phyloP scores from a whole-genome alignment of 2,113 vertebrate species.

The Chitala chitala region DNA sequence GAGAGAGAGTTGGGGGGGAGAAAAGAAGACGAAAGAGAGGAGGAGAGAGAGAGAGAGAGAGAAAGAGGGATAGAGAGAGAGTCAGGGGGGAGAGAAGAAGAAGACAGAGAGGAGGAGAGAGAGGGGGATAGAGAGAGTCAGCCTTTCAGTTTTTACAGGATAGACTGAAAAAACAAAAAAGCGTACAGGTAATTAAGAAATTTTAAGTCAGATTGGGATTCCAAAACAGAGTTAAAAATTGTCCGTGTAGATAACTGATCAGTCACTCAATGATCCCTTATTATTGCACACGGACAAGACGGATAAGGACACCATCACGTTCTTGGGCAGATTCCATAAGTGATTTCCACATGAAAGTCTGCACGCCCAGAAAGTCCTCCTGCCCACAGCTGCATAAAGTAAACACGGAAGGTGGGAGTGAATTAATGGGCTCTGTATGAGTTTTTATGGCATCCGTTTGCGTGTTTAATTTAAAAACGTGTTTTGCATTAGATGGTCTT shows the following conservation, averaged over 20 bases:
- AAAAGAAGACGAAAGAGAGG: no score
- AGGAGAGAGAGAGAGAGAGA: no score
- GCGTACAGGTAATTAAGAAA: conserved; percentile 8
- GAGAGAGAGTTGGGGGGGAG: no score
- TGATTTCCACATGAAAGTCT: conserved; percentile 5
- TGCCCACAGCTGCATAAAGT: conserved; percentile 1
- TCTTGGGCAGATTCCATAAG: conserved; percentile 10
- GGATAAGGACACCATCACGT: conserved; percentile 4
- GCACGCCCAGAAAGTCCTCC: neutral
- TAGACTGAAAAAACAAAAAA: neutral
- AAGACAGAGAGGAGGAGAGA: neutral
- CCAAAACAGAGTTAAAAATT: neutral
- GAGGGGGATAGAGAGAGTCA: neutral
- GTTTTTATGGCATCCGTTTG: conserved; percentile 2
- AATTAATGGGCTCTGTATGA: neutral
- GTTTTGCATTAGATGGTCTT: neutral
- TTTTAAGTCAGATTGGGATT: conserved; percentile 8
- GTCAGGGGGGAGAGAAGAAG: no score
- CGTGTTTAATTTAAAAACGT: conserved; percentile 15
- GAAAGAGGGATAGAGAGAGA: no score
- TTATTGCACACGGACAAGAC: conserved; percentile 5
- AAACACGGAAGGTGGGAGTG: neutral
- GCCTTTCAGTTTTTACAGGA: neutral
- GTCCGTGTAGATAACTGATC: neutral
- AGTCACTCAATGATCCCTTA: neutral